These are phyloP conservation scores for Pavo muticus DNA, from an alignment of 2,113 vertebrate genomes.

Conservation along the genomic window DNA sequence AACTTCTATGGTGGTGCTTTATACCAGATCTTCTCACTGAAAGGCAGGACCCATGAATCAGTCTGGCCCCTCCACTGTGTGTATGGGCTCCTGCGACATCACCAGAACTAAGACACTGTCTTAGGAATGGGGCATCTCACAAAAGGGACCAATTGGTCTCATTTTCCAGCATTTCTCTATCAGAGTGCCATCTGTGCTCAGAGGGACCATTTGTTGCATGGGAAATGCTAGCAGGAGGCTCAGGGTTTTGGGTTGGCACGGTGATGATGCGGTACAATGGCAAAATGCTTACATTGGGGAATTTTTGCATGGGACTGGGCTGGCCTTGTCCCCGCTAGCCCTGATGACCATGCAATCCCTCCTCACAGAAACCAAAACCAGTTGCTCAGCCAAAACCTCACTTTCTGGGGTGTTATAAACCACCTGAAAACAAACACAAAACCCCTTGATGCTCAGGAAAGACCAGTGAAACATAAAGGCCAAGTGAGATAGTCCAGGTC, in stretches of 20 bases:
- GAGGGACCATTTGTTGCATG: background rate
- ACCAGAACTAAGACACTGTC: background rate
- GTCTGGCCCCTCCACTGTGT: background rate
- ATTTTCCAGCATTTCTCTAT: background rate
- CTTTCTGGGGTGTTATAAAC: background rate
- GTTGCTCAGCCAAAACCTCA: background rate
- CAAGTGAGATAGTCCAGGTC: slow-evolving; percentile 6
- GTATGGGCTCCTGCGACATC: fast-evolving
- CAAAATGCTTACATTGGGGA: background rate
- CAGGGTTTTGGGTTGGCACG: background rate
- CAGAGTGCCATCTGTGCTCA: background rate
- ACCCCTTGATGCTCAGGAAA: slow-evolving; percentile 16
- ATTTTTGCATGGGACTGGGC: background rate
- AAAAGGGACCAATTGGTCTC: background rate
- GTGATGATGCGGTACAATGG: background rate
- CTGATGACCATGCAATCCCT: background rate
- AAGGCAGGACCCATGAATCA: background rate
- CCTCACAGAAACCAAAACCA: background rate
- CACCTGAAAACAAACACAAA: background rate
- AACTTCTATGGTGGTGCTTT: background rate
- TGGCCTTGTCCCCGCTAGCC: background rate
- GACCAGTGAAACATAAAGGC: slow-evolving; percentile 8
- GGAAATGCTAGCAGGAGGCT: background rate
- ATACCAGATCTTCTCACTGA: background rate
- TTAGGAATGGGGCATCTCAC: background rate